Percentiles rank a stretch among this genome's conserved stretches.
Evolutionary conservation across 2,888 invertebrate species (phyloP).

Genomic region (Emmelina monodactyla): DNA sequence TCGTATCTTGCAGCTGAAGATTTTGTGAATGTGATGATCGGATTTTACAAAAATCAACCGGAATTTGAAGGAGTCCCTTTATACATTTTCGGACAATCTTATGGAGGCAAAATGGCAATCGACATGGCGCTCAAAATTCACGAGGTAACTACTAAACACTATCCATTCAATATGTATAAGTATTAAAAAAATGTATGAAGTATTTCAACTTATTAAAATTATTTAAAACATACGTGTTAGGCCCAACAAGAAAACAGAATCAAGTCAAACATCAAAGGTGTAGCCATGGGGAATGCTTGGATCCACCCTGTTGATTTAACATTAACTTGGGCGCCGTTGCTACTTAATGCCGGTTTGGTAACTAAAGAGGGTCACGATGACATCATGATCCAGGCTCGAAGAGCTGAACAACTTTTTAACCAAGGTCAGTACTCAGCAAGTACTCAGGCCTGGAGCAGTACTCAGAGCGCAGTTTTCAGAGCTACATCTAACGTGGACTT

Average conservation of each 20-base stretch:
- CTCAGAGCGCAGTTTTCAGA: slow-evolving; percentile 68
- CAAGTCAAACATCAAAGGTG: slow-evolving; percentile 75
- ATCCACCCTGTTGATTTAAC: slow-evolving; percentile 87
- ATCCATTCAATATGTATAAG: no score
- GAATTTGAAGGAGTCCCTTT: slow-evolving; percentile 77
- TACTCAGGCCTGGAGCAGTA: slow-evolving; percentile 69
- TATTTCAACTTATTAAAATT: no score
- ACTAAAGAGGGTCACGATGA: slow-evolving; percentile 70
- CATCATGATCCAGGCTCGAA: slow-evolving; percentile 65
- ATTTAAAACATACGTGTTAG: no score
- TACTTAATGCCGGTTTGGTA: slow-evolving; percentile 76
- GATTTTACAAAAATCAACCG: slow-evolving; percentile 72
- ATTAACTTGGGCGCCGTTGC: slow-evolving; percentile 81
- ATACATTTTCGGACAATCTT: slow-evolving; percentile 89
- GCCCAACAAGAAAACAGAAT: slow-evolving; percentile 70
- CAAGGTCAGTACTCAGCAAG: slow-evolving; percentile 66
- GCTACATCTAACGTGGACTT: slow-evolving; percentile 77
- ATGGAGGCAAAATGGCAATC: slow-evolving; percentile 92
- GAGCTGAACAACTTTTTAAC: slow-evolving; percentile 65
- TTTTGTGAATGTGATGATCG: slow-evolving; percentile 74
- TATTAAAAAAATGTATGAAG: no score
- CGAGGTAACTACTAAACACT: slow-evolving; percentile 54
- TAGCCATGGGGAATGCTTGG: slow-evolving; percentile 90
- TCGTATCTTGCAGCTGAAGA: slow-evolving; percentile 65
- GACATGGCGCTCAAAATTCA: slow-evolving; percentile 75